phyloP scores from a whole-genome alignment of 2,113 vertebrate species.

The Mus spicilegus region DNA sequence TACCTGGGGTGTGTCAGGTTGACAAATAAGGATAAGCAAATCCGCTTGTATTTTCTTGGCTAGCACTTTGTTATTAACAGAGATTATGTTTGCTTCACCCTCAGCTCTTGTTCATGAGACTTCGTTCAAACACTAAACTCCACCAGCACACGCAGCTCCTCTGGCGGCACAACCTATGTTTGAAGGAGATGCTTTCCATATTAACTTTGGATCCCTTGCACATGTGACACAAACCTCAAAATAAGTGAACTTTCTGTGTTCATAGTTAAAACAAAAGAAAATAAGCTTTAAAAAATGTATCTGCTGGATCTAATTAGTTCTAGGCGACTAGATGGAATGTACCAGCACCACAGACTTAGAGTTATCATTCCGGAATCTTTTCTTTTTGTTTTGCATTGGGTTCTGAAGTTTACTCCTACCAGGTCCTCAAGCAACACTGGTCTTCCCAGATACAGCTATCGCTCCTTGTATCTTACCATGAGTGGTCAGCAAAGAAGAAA shows the following conservation, averaged over 20 bases:
- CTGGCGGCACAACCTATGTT: constrained; percentile 54
- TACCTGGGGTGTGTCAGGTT: background rate
- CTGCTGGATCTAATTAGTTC: constrained; percentile 13
- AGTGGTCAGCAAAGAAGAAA: background rate
- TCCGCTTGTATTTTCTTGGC: background rate
- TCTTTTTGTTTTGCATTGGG: too few species aligned
- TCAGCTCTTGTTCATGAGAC: constrained; percentile 35
- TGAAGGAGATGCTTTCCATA: constrained; percentile 70
- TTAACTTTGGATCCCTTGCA: constrained; percentile 62
- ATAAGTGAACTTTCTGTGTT: background rate
- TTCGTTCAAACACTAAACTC: constrained; percentile 69
- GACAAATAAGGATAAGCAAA: background rate
- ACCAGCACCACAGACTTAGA: background rate
- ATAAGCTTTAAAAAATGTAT: background rate
- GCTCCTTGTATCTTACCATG: background rate
- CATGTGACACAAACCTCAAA: constrained; percentile 73
- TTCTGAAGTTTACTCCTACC: background rate
- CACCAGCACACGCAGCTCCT: constrained; percentile 42
- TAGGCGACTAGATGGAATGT: constrained; percentile 37
- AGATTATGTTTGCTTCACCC: background rate
- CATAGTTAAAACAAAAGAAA: constrained; percentile 48
- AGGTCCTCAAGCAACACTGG: background rate
- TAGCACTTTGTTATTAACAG: constrained; percentile 38
- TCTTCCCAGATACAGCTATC: accelerated
- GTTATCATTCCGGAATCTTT: background rate